phyloP scores from a whole-genome alignment of 2,888 invertebrate genomes.

The Dione vanillae region DNA sequence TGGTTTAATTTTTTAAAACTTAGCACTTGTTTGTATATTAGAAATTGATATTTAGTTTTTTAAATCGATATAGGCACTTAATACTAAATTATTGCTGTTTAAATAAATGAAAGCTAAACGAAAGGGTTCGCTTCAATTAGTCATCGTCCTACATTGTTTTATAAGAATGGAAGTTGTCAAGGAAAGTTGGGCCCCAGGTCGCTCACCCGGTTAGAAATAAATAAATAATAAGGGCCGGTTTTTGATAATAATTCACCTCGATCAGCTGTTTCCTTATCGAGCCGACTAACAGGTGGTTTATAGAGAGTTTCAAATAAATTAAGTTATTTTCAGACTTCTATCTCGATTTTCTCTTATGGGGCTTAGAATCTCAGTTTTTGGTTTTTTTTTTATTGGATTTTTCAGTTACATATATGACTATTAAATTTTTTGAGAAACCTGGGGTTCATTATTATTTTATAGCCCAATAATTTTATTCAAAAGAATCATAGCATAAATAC shows the following conservation, averaged over 20 bases:
- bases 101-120: neutral
- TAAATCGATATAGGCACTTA: neutral
- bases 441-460: too few relatives aligned
- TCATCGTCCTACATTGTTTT: constrained; percentile 28
- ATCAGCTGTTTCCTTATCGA: constrained; percentile 83
- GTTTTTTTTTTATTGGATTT: too few relatives aligned
- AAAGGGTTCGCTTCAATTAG: constrained; percentile 13
- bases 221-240: constrained; percentile 73
- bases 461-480: too few relatives aligned
- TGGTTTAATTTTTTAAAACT: neutral
- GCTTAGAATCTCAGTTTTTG: neutral
- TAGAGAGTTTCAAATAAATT: constrained; percentile 83
- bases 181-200: constrained; percentile 65
- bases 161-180: constrained; percentile 39
- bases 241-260: constrained; percentile 79
- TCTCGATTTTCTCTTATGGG: constrained; percentile 68
- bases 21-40: neutral
- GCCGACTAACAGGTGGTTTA: constrained; percentile 84
- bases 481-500: too few relatives aligned
- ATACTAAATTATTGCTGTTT: neutral
- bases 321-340: constrained; percentile 77
- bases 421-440: too few relatives aligned
- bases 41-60: neutral
- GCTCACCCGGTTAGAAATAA: constrained; percentile 70
- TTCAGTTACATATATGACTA: too few relatives aligned